Evolutionary conservation across 2,888 invertebrate genomes (phyloP), one percentile per base, ranked within the genome.

Genomic region (Tethea ocularis): DNA sequence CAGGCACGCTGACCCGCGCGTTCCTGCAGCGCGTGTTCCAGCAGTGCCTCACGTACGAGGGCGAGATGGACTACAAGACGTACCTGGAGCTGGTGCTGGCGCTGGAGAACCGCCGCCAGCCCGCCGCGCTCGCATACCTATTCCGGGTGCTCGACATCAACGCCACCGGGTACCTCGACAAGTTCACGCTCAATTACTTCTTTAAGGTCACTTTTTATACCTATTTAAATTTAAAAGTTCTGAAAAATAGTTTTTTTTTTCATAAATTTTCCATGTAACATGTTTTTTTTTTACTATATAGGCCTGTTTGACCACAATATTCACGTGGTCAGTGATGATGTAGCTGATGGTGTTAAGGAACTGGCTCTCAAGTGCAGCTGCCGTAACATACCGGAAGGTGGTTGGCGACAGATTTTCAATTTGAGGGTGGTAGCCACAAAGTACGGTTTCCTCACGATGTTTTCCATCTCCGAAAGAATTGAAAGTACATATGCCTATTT

Each of bases 41-140:
- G 84, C 98, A 98, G 78, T 98, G 98, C 77, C 94, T 98, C 4
- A 99, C 99, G 0, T 99, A 98, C 83, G 97, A 98, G 72, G 97
- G 97, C 0, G 97, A 98, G 88, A 98, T 98, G 97, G 99, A 99
- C 89, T 99, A 99, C 91, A 99, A 99, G 89, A 98, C 98, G 0
- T 99, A 98, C 85, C 91, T 99, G 24, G 98, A 99, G 84, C 96
- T 99, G 83, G 98, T 98, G 0, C 93, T 99, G 36, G 99, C 99
- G 0, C 88, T 99, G 67, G 98, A 99, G 88, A 98, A 99, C 90
- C 94, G 98, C 22, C 95, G 96, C 64, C 98, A 99, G 83, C 97
- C 98, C 0, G 98, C 98, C 71, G 96, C 98, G 0, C 90, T 99
- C 24, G 97, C 98, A 36, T 99, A 98, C 82, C 92, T 99, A 57